phyloP scores from a whole-genome alignment of 2,113 vertebrate genomes.

The Thymallus thymallus region DNA sequence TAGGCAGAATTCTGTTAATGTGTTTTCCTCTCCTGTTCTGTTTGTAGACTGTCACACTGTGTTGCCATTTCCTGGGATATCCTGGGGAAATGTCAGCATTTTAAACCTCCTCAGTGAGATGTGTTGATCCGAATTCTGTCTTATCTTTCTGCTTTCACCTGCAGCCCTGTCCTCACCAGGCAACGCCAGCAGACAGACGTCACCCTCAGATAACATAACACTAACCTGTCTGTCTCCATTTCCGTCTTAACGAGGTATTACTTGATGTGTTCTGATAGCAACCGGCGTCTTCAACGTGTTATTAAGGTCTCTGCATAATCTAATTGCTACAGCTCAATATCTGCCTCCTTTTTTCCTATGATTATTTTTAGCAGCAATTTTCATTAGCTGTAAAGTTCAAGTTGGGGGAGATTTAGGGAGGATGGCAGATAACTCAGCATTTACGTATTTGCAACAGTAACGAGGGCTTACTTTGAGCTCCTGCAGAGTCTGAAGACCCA shows the following conservation, averaged over 20 bases:
- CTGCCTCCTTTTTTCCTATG: neutral
- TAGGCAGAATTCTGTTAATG: neutral
- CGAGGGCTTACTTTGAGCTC: constrained; percentile 84
- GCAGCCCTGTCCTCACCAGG: constrained; percentile 13
- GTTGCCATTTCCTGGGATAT: neutral
- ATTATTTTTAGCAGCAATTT: constrained; percentile 1
- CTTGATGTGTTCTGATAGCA: neutral
- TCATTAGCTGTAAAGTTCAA: neutral
- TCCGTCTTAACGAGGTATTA: neutral
- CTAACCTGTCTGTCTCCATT: neutral
- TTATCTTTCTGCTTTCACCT: constrained; percentile 15
- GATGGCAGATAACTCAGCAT: neutral
- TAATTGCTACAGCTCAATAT: neutral
- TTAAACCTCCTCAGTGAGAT: neutral
- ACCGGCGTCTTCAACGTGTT: neutral
- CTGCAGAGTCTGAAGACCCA: constrained; percentile 87
- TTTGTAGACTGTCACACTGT: constrained; percentile 12
- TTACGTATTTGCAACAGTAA: constrained; percentile 29
- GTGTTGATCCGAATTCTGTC: constrained; percentile 10
- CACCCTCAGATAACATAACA: neutral
- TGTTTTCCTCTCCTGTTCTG: neutral
- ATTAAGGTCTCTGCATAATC: neutral
- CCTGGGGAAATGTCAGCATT: too few relatives aligned
- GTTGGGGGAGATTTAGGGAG: neutral
- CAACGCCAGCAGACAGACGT: neutral